Percentiles rank a stretch among this genome's conserved stretches.
Evolutionary conservation across 2,797 vertebrate genomes (phyloP).

Genomic region (Mastacembelus armatus): DNA sequence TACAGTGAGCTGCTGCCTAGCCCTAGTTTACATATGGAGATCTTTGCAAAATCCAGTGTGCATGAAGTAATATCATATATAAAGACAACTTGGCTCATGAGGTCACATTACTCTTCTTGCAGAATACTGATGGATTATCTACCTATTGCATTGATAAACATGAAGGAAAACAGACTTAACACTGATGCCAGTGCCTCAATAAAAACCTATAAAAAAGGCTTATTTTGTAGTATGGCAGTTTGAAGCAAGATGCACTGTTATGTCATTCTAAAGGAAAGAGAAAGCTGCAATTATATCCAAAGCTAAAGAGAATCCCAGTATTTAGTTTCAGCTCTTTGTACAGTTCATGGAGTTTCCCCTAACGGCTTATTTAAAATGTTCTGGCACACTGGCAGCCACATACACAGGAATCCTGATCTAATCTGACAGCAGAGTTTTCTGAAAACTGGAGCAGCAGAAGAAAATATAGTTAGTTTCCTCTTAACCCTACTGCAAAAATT

Average conservation of each 20-base stretch:
- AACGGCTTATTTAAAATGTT: background rate
- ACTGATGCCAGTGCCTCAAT: background rate
- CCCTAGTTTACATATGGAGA: background rate
- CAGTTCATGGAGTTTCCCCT: slow-evolving; percentile 1
- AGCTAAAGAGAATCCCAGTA: background rate
- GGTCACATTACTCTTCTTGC: background rate
- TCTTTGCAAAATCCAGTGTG: background rate
- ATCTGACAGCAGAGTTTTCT: background rate
- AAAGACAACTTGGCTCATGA: background rate
- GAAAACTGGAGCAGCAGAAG: slow-evolving; percentile 8
- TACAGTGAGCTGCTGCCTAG: background rate
- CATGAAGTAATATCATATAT: background rate
- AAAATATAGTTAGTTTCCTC: background rate
- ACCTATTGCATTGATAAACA: slow-evolving; percentile 6
- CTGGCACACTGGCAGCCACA: background rate
- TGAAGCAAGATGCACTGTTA: background rate
- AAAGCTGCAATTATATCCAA: slow-evolving; percentile 5
- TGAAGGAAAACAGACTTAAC: background rate
- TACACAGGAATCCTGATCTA: too few relatives aligned
- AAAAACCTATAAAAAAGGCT: slow-evolving; percentile 10
- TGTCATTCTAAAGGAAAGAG: background rate
- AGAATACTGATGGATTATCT: background rate
- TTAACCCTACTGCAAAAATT: too few relatives aligned
- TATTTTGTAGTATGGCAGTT: background rate
- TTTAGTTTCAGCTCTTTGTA: background rate